Evolutionary conservation across 2,113 vertebrate species (phyloP), one percentile per base, ranked within the genome.

Genomic region (Heteronetta atricapilla): DNA sequence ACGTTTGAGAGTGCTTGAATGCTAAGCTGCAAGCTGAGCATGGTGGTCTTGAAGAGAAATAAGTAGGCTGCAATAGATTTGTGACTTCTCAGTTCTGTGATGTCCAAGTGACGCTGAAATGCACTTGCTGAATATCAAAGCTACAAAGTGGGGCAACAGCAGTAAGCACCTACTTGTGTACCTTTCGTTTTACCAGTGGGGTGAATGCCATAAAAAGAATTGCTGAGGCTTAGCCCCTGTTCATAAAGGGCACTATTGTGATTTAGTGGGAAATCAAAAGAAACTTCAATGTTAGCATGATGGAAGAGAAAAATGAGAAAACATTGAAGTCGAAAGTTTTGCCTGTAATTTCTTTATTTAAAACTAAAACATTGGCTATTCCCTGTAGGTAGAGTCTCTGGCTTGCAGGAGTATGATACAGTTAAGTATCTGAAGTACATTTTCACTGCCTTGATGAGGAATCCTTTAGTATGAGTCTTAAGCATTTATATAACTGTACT

Each of bases 401-500:
- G 89, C 76, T 85, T 77, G 36, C 68, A 89, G 85, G 80, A 83
- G 91, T 89, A 48, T 56, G 60, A 28, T 95, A 4, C 11, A 42
- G 88, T 72, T 89, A 60, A 31, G 26, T 33, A 59, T 46, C 82
- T 16, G 18, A 76, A 81, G 73, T 77, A 68, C 9, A 21, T 67
- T 93, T 81, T 77, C 6, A 6, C 60, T 93, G 72, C 64, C 79
- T 95, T 26, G 56, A 60, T 56, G 46, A 94, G 88, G 91, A 93
- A 81, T 78, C 82, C 82, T 90, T 79, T 60, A 88, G 90, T 72
- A n/a, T 44, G 66, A 60, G 69, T 83, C 53, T 48, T 48, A 16
- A 52, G 84, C 92, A 94, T 97, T 95, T 95, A 94, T 97, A 94
- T 94, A 93, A 52, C 59, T 86, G 88, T 19, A n/a, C 72, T 76